Evolutionary conservation across 1,140 invertebrate genomes (phyloP), one percentile per base, ranked within the genome.

Genomic region (Cyphomyrmex costatus): DNA sequence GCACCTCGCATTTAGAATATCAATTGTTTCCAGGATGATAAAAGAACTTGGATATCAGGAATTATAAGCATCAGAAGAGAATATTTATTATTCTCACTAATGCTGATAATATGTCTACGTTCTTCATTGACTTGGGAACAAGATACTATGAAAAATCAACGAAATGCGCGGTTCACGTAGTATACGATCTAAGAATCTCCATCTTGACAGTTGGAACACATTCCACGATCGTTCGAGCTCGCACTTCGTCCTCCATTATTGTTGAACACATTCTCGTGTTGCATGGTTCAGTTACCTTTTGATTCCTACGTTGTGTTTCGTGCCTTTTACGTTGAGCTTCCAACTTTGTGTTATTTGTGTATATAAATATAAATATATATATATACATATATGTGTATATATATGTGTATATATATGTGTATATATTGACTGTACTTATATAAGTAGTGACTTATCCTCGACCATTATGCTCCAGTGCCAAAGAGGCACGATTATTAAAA

Each of bases 241-340:
- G 58, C 85, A 86, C 85, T 80, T 56, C 16, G 63, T 89, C 85
- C 36, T 74, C 63, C 83, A 71, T 88, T 84, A 36, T 71, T 91
- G 89, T 88, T 88, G 70, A 74, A 90, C 90, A 89, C 88, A 91
- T 93, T 93, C 91, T 95, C 93, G 95, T 80, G 77, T 96, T 96
- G 95, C 96, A 96, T 96, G 95, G 95, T 96, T 95, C 82, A 94
- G 94, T 95, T 94, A 87, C 93, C 90, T 95, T 94, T 93, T 93
- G 86, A 94, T 94, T 95, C 94, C 94, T 95, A 94, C 92, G 92
- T 95, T 95, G 94, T 95, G 93, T 95, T 93, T 93, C 94, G 95
- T 95, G 93, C 92, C 92, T 93, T 94, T 94, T 94, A 89, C 91
- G 93, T 93, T 94, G 82, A 93, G 93, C 93, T 93, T 94, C 91